Evolutionary conservation across 2,888 invertebrate genomes (phyloP).

Genomic region (Cinara cedri): DNA sequence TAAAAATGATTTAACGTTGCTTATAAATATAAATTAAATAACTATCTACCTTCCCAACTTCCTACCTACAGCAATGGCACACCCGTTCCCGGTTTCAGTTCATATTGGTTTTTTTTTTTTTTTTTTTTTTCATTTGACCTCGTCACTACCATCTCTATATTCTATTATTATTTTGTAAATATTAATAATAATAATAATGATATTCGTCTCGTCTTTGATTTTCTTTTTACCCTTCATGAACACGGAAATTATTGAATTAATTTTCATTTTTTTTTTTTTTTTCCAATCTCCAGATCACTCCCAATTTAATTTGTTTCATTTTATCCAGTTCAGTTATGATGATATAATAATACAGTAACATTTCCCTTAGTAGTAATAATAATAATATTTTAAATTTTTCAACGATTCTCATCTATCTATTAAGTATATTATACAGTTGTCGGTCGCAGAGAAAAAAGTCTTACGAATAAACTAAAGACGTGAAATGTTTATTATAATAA

Average conservation of each 20-base stretch:
- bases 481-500: slow-evolving; percentile 9
- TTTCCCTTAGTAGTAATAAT: too few species aligned
- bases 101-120: background rate
- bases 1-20: too few species aligned
- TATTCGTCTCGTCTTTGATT: slow-evolving; percentile 15
- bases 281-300: background rate
- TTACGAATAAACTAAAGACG: background rate
- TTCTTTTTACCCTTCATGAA: background rate
- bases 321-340: background rate
- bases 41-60: too few species aligned
- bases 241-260: slow-evolving; percentile 24
- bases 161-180: slow-evolving; percentile 32
- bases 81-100: too few species aligned
- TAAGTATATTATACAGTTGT: background rate
- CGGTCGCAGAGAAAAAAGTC: background rate
- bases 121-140: background rate
- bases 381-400: slow-evolving; percentile 14
- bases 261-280: background rate
- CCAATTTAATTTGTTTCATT: slow-evolving; percentile 7
- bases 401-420: background rate
- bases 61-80: too few species aligned
- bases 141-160: background rate
- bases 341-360: too few species aligned
- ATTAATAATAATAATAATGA: slow-evolving; percentile 13
- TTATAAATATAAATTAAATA: too few species aligned